Conservation (phyloP, 2,113 vertebrate genomes). For the Ranitomeya variabilis region DNA sequence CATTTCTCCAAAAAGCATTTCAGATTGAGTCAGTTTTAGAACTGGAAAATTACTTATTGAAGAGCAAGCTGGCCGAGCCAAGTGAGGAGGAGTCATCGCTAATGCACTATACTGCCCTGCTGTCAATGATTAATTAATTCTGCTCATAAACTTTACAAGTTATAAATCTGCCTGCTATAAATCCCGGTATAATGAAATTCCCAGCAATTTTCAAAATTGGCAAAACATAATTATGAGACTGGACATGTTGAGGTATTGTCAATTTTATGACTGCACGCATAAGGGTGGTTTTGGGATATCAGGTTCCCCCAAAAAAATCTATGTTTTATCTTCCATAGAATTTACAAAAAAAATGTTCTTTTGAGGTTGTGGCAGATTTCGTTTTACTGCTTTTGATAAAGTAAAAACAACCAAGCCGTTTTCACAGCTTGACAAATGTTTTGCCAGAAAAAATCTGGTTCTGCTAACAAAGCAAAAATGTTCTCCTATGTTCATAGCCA, state of each 20-base stretch:
- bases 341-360: neutral
- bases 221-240: constrained; percentile 34
- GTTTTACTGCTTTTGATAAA: constrained; percentile 33
- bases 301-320: neutral
- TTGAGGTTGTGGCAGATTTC: constrained; percentile 28
- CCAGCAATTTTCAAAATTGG: constrained; percentile 31
- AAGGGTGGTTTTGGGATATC: constrained; percentile 13
- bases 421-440: constrained; percentile 35
- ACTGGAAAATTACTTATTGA: constrained; percentile 53
- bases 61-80: neutral
- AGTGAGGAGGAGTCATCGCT: constrained; percentile 3
- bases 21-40: constrained; percentile 20
- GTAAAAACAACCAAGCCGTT: constrained; percentile 33
- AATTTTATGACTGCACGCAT: constrained; percentile 20
- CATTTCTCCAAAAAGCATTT: constrained; percentile 26
- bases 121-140: constrained; percentile 53
- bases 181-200: constrained; percentile 38
- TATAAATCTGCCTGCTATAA: constrained; percentile 48
- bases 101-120: constrained; percentile 22
- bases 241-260: constrained; percentile 28
- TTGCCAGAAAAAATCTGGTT: constrained; percentile 36
- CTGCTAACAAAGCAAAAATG: constrained; percentile 14
- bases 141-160: constrained; percentile 54
- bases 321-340: constrained; percentile 35
- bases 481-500: constrained; percentile 4